A percentile compares a stretch with the other conserved stretches of the same genome.
phyloP scores from a whole-genome alignment of 2,113 vertebrate genomes.

The Pteropus alecto region DNA sequence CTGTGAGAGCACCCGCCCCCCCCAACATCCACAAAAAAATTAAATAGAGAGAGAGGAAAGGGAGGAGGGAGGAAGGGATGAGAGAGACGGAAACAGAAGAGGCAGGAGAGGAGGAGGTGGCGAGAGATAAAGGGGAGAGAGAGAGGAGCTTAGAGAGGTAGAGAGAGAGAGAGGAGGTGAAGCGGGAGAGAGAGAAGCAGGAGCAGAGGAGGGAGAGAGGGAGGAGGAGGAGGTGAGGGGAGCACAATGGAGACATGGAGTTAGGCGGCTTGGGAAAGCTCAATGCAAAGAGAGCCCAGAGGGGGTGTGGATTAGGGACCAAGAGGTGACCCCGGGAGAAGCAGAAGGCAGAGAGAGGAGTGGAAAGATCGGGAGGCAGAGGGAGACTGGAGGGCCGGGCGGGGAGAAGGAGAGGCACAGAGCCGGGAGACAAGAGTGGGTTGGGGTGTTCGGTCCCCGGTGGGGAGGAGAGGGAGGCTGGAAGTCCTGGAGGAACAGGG shows the following conservation, averaged over 20 bases:
- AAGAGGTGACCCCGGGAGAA: slow-evolving; percentile 2
- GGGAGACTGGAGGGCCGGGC: background rate
- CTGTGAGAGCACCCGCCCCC: background rate
- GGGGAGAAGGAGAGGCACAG: background rate
- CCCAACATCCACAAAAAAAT: slow-evolving; percentile 10
- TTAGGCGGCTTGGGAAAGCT: slow-evolving; percentile 46
- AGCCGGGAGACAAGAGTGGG: background rate
- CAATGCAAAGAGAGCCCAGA: background rate
- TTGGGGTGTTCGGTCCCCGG: background rate
- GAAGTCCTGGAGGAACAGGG: slow-evolving; percentile 5
- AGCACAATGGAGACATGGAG: slow-evolving; percentile 41
- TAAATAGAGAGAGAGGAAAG: slow-evolving; percentile 29
- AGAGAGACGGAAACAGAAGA: slow-evolving; percentile 10
- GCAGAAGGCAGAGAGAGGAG: background rate
- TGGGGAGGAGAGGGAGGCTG: slow-evolving; percentile 1
- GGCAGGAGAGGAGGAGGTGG: slow-evolving; percentile 34
- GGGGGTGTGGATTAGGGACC: slow-evolving; percentile 38
- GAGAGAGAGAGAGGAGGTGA: background rate
- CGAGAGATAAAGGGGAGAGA: background rate
- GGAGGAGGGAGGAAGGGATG: background rate
- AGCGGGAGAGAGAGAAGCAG: background rate
- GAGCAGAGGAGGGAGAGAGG: background rate
- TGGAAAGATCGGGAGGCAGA: background rate
- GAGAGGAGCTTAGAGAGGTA: background rate
- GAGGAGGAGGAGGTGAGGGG: background rate